Conservation (phyloP, 2,888 invertebrate genomes). For the Himalopsyche japonica region DNA sequence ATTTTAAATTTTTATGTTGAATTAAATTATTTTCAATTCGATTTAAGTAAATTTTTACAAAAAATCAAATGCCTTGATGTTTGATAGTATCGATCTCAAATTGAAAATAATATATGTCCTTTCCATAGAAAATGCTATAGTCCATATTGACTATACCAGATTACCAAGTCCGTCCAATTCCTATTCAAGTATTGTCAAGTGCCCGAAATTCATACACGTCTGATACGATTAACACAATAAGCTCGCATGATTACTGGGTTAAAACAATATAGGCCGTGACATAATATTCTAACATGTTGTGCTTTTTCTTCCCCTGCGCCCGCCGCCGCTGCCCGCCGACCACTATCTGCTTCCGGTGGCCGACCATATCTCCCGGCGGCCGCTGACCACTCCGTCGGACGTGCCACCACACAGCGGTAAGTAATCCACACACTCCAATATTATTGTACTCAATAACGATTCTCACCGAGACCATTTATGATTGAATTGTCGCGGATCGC, state of each 20-base stretch:
- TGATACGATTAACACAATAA: background rate
- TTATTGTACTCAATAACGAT: background rate
- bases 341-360: slow-evolving; percentile 36
- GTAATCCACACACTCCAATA: slow-evolving; percentile 13
- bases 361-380: slow-evolving; percentile 21
- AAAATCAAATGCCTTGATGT: too few species aligned
- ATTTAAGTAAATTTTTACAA: too few species aligned
- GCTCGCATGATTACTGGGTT: background rate
- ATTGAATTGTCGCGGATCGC: background rate
- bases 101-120: too few species aligned
- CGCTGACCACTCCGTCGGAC: slow-evolving; percentile 17
- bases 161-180: too few species aligned
- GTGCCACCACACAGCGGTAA: slow-evolving; percentile 38
- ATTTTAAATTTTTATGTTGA: too few species aligned
- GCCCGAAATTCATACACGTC: background rate
- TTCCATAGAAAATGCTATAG: too few species aligned
- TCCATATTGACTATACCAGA: too few species aligned
- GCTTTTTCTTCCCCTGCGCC: slow-evolving; percentile 12
- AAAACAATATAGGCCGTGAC: background rate
- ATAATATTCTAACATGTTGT: slow-evolving; percentile 16
- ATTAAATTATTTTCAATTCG: too few species aligned
- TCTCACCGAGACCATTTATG: background rate
- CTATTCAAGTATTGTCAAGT: too few species aligned
- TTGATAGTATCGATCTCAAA: too few species aligned
- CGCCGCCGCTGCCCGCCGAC: slow-evolving; percentile 6